Evolutionary conservation across 1,140 invertebrate species (phyloP).

Genomic region (Andrena cerasifolii): DNA sequence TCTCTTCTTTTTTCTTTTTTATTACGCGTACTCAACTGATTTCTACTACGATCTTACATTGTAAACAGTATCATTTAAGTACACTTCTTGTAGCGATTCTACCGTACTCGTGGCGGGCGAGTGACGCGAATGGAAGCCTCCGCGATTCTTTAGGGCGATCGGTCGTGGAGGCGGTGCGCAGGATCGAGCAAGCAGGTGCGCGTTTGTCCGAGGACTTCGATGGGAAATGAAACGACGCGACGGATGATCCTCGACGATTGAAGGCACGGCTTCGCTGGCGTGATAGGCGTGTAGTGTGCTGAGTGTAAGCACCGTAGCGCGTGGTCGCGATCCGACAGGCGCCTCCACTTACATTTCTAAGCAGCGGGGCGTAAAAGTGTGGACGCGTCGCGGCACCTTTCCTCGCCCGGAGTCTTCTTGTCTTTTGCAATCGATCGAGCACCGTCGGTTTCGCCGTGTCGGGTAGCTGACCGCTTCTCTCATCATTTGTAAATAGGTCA

Average conservation of each 20-base stretch:
- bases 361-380: no score
- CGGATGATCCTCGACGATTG: no score
- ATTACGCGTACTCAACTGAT: constrained; percentile 43
- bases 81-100: not conserved
- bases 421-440: constrained; percentile 30
- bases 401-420: constrained; percentile 27
- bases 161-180: not conserved
- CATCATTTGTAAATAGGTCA: constrained; percentile 62
- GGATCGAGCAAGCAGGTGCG: not conserved
- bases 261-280: no score
- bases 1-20: no score
- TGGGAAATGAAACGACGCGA: not conserved
- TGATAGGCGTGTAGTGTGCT: no score
- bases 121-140: not conserved
- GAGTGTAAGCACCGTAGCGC: no score
- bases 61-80: not conserved
- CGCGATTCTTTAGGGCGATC: not conserved
- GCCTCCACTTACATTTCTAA: not conserved
- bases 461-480: constrained; percentile 37
- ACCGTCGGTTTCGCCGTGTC: constrained; percentile 19
- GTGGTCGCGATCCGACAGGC: no score
- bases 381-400: not conserved
- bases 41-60: constrained; percentile 7
- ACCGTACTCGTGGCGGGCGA: not conserved
- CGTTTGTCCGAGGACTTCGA: not conserved